These are phyloP conservation scores for Halyomorpha halys DNA, from an alignment of 1,140 invertebrate genomes.

Conservation along the genomic window DNA sequence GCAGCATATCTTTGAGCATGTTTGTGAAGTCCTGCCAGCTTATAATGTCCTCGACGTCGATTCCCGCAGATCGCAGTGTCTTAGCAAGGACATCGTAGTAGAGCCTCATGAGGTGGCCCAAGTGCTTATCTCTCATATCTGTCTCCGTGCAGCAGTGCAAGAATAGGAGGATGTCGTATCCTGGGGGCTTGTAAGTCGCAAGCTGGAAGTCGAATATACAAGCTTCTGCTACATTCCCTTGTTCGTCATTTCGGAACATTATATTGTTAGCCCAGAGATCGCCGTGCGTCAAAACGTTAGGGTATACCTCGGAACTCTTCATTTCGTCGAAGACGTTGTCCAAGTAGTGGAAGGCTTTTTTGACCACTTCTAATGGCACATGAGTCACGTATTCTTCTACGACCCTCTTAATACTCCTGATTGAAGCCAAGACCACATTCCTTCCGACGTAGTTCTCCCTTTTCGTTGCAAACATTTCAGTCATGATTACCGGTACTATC, in stretches of 20 bases:
- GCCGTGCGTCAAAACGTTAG: background rate
- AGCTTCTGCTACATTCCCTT: background rate
- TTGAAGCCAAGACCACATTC: background rate
- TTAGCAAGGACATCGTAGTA: background rate
- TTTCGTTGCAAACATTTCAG: conserved; percentile 1
- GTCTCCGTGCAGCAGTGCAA: conserved; percentile 4
- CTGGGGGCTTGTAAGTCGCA: background rate
- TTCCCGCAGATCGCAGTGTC: background rate
- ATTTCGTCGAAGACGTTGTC: background rate
- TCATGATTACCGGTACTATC: background rate
- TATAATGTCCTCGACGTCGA: background rate
- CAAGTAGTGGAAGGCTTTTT: background rate
- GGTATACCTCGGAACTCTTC: background rate
- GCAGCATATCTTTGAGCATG: background rate
- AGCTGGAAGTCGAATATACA: conserved; percentile 20
- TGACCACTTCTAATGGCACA: background rate
- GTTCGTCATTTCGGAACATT: conserved; percentile 16
- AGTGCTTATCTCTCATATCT: background rate
- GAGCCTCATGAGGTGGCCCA: background rate
- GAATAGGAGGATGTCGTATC: conserved; percentile 5
- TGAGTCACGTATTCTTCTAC: background rate
- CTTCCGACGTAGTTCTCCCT: background rate
- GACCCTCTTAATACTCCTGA: background rate
- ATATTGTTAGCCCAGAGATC: conserved; percentile 23
- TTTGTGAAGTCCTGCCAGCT: conserved; percentile 1